phyloP scores from a whole-genome alignment of 2,113 vertebrate species.

The chimpanzee (Pan troglodytes) region NHGRI_mPanTro3-v2.1_pri NC_072413.2:73098001-73098500 shows the following conservation, averaged over 20 bases:
- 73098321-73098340: conserved; percentile 82
- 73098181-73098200: conserved; percentile 90
- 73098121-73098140: conserved; percentile 99
- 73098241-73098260: conserved; percentile 63
- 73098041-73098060: conserved; percentile 16
- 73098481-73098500: neutral
- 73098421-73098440: conserved; percentile 61
- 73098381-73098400: conserved; percentile 76
- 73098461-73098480: conserved; percentile 62
- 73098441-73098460: conserved; percentile 71
- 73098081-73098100: neutral
- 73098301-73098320: conserved; percentile 73
- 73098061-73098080: neutral
- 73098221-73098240: conserved; percentile 89
- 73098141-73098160: conserved; percentile 98
- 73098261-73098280: conserved; percentile 63
- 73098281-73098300: conserved; percentile 78
- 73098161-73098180: conserved; percentile 97
- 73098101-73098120: conserved; percentile 94
- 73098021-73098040: conserved; percentile 20
- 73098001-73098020: conserved; percentile 57
- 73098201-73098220: conserved; percentile 88
- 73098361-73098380: conserved; percentile 81
- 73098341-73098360: conserved; percentile 84
- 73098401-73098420: conserved; percentile 79